Conservation (phyloP, 2,797 vertebrate genomes). For the Epinephelus awoara region DNA sequence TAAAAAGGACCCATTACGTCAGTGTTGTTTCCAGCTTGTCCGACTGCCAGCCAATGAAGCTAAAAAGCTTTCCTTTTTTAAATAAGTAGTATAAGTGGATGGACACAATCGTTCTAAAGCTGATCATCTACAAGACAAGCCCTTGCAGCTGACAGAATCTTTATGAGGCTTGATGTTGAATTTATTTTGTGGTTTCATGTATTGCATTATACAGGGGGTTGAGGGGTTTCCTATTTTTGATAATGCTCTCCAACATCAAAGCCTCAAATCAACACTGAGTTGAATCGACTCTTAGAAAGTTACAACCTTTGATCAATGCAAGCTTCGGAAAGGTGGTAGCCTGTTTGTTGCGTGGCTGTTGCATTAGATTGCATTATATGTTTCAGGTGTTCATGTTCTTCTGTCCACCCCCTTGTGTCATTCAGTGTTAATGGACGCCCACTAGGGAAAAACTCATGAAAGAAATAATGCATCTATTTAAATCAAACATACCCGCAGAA, state of each 20-base stretch:
- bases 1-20: too few relatives aligned
- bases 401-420: neutral
- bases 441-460: slow-evolving; percentile 2
- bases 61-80: neutral
- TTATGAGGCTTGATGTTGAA: neutral
- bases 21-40: too few relatives aligned
- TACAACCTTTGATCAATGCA: slow-evolving; percentile 19
- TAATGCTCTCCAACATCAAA: neutral
- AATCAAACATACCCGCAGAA: slow-evolving; percentile 1
- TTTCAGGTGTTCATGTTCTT: slow-evolving; percentile 32
- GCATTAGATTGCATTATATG: slow-evolving; percentile 36
- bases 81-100: neutral
- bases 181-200: neutral
- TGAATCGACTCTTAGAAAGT: neutral
- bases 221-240: slow-evolving; percentile 2
- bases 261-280: neutral
- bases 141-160: neutral
- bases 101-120: too few relatives aligned
- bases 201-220: neutral
- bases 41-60: neutral
- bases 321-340: neutral
- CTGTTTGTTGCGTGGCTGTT: slow-evolving; percentile 40
- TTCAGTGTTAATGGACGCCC: slow-evolving; percentile 8
- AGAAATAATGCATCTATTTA: neutral
- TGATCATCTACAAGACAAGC: neutral